Percentiles rank a stretch among this genome's conserved stretches.
Evolutionary conservation across 2,888 invertebrate genomes (phyloP).

Genomic region (Limnephilus rhombicus): DNA sequence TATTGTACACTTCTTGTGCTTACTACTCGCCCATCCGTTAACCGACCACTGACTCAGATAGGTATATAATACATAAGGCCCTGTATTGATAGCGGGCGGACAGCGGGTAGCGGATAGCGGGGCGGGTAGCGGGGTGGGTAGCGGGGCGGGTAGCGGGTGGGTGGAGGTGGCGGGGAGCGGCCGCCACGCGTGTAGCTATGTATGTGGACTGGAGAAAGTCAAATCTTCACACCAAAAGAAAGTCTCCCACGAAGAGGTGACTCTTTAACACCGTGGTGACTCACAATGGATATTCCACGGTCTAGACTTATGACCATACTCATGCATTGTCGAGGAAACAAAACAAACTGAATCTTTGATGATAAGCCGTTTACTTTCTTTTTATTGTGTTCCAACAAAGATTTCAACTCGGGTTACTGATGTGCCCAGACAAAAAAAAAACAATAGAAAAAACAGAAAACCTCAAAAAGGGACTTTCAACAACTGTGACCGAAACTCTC

Average conservation of each 20-base stretch:
- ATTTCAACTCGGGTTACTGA: background rate
- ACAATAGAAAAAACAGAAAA: background rate
- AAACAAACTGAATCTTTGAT: background rate
- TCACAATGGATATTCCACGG: conserved; percentile 47
- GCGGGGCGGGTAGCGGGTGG: conserved; percentile 33
- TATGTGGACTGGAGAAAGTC: conserved; percentile 70
- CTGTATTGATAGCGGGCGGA: background rate
- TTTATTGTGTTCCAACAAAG: conserved; percentile 9
- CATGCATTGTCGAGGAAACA: conserved; percentile 20
- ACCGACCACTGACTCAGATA: background rate
- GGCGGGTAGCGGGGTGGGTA: conserved; percentile 32
- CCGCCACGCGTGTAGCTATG: conserved; percentile 49
- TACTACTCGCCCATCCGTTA: conserved; percentile 1
- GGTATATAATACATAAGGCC: background rate
- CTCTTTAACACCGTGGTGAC: conserved; percentile 40
- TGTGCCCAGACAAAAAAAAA: conserved; percentile 19
- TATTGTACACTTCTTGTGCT: background rate
- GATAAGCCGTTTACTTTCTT: conserved; percentile 30
- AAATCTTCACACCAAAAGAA: conserved; percentile 71
- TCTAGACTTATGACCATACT: conserved; percentile 27
- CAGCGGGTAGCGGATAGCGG: conserved; percentile 38
- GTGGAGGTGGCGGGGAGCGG: conserved; percentile 52
- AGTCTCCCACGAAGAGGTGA: conserved; percentile 67
- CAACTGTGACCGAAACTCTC: conserved; percentile 41
- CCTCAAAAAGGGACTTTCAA: conserved; percentile 14